phyloP scores from a whole-genome alignment of 30 jellyfish, hydroid and myxozoan species.

The Chrysaora quinquecirrha region DNA sequence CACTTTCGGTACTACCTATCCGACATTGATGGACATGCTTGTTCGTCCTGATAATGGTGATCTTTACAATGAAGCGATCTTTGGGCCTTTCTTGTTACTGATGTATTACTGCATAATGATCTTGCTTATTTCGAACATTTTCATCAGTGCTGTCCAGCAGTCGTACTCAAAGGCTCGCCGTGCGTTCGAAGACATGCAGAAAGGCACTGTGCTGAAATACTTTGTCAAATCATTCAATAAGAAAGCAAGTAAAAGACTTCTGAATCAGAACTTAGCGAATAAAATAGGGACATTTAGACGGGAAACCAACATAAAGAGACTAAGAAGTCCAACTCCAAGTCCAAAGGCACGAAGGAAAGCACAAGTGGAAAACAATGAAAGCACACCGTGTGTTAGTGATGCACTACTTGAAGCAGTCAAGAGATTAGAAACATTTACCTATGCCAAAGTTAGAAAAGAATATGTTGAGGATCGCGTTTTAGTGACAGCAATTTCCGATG shows the following conservation, averaged over 20 bases:
- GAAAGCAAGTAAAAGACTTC: not conserved
- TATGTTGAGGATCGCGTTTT: constrained; percentile 32
- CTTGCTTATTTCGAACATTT: constrained; percentile 31
- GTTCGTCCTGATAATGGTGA: constrained; percentile 60
- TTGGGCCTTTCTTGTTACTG: constrained; percentile 32
- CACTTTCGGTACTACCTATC: constrained; percentile 11
- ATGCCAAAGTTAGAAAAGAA: constrained; percentile 9
- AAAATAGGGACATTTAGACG: not conserved
- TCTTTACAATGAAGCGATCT: constrained; percentile 4
- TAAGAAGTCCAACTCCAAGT: not conserved
- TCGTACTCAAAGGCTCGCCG: constrained; percentile 64
- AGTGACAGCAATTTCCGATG: constrained; percentile 21
- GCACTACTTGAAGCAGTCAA: not conserved
- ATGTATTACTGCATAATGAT: constrained; percentile 32
- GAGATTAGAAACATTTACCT: constrained; percentile 1
- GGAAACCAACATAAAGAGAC: not conserved
- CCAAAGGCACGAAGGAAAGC: not conserved
- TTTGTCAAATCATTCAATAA: constrained; percentile 21
- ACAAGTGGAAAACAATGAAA: not conserved
- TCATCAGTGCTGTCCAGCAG: constrained; percentile 56
- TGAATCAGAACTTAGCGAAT: not conserved
- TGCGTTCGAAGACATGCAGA: constrained; percentile 10
- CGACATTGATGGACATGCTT: constrained; percentile 64
- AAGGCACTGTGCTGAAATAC: constrained; percentile 23
- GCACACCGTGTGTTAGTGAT: not conserved